Evolutionary conservation across 2,797 vertebrate species (phyloP), one percentile per base, ranked within the genome.

Genomic region (Siniperca obscura): DNA sequence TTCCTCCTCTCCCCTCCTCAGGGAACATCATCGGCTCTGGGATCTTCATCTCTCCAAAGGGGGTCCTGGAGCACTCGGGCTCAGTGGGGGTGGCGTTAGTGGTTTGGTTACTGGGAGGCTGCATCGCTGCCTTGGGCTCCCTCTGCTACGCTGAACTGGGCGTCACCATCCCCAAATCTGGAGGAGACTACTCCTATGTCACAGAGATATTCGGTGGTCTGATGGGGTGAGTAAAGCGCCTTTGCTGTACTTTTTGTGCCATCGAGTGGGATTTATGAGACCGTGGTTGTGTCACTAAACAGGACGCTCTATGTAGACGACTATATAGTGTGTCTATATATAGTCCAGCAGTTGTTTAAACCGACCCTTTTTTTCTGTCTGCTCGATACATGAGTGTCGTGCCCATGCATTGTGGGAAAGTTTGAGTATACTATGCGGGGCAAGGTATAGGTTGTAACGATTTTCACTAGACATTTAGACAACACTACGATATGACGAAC

Each of bases 11-110:
- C 44, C 69, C 68, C 19, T 80, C 52, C 67, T 2, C 93, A 99
- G 98, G 98, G 22, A 99, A 99, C 90, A 99, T 99, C 92, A 99
- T 99, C 34, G 98, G 98, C 52, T 99, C 98, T 1, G 98, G 98
- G 86, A 99, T 99, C 93, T 99, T 99, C 94, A 99, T 99, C 90
- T 99, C 98, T 0, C 98, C 98, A 0, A 99, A 99, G 84, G 98
- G 98, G 0, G 98, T 99, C 17, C 80, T 99, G 89, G 98, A 99
- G 93, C 98, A 99, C 81, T 96, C 97, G 0, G 98, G 98, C 71
- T 99, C 98, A 0, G 98, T 99, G 90, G 98, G 98, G 0, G 89
- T 99, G 40, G 98, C 98, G 0, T 90, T 99, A 52, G 86, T 99
- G 46, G 93, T 99, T 40, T 99, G 98, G 98, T 78, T 97, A n/a